Conservation (phyloP, 1,140 invertebrate species). For the Polypedilum vanderplanki region DNA sequence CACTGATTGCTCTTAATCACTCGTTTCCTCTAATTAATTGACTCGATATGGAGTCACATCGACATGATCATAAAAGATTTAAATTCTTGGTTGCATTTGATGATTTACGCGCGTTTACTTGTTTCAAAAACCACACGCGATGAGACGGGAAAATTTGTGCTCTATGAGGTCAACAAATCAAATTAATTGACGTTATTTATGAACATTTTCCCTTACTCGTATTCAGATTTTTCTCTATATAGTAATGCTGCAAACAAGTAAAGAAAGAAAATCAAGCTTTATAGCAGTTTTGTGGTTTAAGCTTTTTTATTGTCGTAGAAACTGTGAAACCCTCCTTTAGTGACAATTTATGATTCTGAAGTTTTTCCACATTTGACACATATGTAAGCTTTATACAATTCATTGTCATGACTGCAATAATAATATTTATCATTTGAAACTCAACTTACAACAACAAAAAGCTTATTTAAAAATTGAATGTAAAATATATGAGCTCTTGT, state of each 20-base stretch:
- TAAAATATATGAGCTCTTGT: no score
- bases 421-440: neutral
- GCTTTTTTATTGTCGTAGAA: no score
- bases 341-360: neutral
- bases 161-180: neutral
- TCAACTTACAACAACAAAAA: no score
- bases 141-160: neutral
- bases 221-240: neutral
- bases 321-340: no score
- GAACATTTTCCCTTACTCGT: neutral
- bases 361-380: neutral
- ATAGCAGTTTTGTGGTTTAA: neutral
- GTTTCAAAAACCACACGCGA: no score
- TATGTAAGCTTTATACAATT: neutral
- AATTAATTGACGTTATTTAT: constrained; percentile 8
- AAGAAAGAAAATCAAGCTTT: neutral
- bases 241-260: neutral
- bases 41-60: neutral
- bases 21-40: neutral
- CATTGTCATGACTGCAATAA: neutral
- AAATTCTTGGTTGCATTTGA: no score
- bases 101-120: no score
- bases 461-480: no score
- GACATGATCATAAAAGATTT: neutral
- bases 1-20: neutral